These are phyloP conservation scores for Bambusicola thoracicus DNA, from an alignment of 2,113 vertebrate genomes.

Conservation along the genomic window DNA sequence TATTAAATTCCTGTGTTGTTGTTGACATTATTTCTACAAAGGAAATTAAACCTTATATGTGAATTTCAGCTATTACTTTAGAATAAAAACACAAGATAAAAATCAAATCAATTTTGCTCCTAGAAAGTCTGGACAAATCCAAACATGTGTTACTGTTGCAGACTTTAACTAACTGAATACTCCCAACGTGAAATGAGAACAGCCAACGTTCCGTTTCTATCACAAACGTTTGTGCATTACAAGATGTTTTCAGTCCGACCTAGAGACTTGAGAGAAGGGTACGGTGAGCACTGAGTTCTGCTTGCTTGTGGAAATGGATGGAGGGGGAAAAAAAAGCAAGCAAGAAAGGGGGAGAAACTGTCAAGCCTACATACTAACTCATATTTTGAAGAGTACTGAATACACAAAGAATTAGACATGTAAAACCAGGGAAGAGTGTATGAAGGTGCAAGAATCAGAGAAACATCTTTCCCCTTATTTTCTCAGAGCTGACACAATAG, in stretches of 20 bases:
- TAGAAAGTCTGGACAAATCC: conserved; percentile 14
- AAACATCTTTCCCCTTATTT: background rate
- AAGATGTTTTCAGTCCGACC: conserved; percentile 23
- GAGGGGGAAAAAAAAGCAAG: background rate
- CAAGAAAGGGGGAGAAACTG: background rate
- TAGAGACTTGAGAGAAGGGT: conserved; percentile 40
- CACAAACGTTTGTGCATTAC: background rate
- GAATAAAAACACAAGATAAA: background rate
- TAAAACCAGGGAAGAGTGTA: background rate
- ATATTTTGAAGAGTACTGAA: background rate
- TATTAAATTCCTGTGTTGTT: background rate
- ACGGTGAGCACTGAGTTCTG: background rate
- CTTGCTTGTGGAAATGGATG: background rate
- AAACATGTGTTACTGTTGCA: background rate
- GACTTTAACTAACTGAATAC: background rate
- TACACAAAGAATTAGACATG: background rate
- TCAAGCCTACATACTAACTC: background rate
- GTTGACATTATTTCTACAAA: conserved; percentile 1
- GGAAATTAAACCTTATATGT: conserved; percentile 42
- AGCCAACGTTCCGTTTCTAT: conserved; percentile 25
- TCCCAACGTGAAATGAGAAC: background rate
- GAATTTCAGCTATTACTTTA: conserved; percentile 24
- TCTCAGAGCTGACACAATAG: background rate
- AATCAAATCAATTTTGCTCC: background rate
- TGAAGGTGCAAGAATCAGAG: background rate